Percentiles rank a stretch among this genome's conserved stretches.
These are phyloP conservation scores for Catocala nupta DNA, from an alignment of 2,888 invertebrate genomes.

Conservation along the genomic window DNA sequence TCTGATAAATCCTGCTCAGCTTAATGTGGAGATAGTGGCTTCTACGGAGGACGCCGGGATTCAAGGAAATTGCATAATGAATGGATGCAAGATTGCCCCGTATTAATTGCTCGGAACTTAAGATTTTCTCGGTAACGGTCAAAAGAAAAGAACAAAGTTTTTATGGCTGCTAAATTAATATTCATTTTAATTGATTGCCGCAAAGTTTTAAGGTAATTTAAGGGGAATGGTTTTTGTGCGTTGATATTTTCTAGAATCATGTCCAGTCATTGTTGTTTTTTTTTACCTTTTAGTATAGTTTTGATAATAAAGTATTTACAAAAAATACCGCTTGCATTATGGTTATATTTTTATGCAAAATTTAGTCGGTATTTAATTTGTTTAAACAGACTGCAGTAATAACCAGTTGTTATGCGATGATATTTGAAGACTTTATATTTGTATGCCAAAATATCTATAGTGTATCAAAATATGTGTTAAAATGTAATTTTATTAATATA, in stretches of 20 bases:
- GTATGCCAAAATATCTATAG: no score
- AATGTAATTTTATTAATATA: no score
- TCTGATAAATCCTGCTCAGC: conserved; percentile 60
- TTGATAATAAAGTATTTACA: no score
- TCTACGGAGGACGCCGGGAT: conserved; percentile 40
- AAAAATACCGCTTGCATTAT: no score
- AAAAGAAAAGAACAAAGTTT: conserved; percentile 11
- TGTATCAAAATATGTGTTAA: no score
- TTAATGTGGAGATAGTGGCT: conserved; percentile 57
- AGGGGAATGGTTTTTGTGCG: conserved; percentile 7
- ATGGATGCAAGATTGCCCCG: conserved; percentile 45
- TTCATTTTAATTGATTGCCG: conserved; percentile 17
- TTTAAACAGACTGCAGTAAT: no score
- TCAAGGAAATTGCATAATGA: conserved; percentile 51
- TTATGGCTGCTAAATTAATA: conserved; percentile 10
- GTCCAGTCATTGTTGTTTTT: conserved; percentile 1
- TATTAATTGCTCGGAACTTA: conserved; percentile 39
- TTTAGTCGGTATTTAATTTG: no score
- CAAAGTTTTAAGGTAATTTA: conserved; percentile 12
- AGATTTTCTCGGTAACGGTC: conserved; percentile 1
- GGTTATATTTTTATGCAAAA: no score
- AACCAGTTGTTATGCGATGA: no score
- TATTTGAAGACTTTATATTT: no score
- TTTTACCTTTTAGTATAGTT: neutral
- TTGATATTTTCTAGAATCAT: conserved; percentile 5